Conservation (phyloP, 2,797 vertebrate genomes). For the Gallirallus australis region DNA sequence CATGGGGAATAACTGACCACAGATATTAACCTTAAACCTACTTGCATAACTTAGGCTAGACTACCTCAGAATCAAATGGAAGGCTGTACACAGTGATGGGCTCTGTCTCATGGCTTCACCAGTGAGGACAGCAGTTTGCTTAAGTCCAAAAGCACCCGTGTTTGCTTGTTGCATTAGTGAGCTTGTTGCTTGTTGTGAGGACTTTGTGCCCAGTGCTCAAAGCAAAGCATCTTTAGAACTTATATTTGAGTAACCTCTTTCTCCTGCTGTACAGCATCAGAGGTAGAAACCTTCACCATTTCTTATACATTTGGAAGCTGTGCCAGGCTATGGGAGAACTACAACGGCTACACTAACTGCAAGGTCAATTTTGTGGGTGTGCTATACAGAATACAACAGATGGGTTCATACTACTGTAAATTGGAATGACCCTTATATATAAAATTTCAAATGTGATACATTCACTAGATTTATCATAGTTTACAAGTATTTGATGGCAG, state of each 20-base stretch:
- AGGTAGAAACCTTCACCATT: neutral
- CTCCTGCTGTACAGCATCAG: neutral
- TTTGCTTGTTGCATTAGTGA: neutral
- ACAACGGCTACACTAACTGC: neutral
- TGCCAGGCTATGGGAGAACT: neutral
- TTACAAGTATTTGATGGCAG: neutral
- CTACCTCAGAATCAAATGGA: neutral
- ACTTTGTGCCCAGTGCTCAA: neutral
- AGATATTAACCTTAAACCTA: neutral
- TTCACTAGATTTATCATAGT: neutral
- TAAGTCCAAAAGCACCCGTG: neutral
- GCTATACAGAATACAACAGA: neutral
- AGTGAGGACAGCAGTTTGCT: neutral
- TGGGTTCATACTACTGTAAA: neutral
- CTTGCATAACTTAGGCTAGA: neutral
- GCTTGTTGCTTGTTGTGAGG: neutral
- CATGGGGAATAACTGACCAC: neutral
- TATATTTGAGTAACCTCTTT: neutral
- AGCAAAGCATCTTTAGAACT: fast-evolving
- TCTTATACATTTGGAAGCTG: neutral
- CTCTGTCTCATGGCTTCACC: neutral
- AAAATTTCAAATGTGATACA: neutral
- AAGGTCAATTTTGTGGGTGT: neutral
- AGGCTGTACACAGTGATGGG: neutral
- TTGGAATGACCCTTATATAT: neutral